Percentiles rank a stretch among this genome's conserved stretches.
phyloP scores from a whole-genome alignment of 2,113 vertebrate genomes.

The Passer domesticus region DNA sequence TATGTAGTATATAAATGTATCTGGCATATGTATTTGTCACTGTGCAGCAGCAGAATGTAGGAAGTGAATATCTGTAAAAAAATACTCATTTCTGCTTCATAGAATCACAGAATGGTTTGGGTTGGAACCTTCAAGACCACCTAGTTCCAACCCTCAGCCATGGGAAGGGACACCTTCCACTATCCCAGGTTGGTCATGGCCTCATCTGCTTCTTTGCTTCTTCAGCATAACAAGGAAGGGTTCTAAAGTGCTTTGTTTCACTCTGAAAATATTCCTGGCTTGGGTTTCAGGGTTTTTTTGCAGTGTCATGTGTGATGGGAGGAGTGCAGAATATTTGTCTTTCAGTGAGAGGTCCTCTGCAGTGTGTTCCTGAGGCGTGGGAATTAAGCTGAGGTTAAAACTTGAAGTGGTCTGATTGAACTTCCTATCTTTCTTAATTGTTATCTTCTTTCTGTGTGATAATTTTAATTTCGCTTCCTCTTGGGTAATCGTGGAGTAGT shows the following conservation, averaged over 20 bases:
- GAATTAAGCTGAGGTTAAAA: not conserved
- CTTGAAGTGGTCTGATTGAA: not conserved
- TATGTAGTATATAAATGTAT: not conserved
- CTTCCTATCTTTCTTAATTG: not conserved
- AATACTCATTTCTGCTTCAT: not conserved
- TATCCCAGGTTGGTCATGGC: not conserved
- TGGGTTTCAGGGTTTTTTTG: not conserved
- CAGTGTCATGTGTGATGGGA: not conserved
- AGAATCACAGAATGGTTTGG: not conserved
- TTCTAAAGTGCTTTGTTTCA: not conserved
- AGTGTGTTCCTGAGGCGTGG: not conserved
- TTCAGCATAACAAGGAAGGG: not conserved
- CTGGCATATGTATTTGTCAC: not conserved
- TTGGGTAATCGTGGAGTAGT: not conserved
- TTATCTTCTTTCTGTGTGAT: not conserved
- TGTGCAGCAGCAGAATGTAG: not conserved
- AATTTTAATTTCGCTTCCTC: not conserved
- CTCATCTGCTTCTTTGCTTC: not conserved
- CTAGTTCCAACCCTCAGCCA: not conserved
- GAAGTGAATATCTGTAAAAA: not conserved
- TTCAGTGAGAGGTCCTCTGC: not conserved
- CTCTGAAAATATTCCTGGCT: not conserved
- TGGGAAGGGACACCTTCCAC: not conserved
- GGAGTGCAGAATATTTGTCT: not conserved
- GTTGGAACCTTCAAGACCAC: not conserved